These are phyloP conservation scores for Sapajus apella DNA, from an alignment of 2,113 vertebrate genomes.

Conservation along the genomic window DNA sequence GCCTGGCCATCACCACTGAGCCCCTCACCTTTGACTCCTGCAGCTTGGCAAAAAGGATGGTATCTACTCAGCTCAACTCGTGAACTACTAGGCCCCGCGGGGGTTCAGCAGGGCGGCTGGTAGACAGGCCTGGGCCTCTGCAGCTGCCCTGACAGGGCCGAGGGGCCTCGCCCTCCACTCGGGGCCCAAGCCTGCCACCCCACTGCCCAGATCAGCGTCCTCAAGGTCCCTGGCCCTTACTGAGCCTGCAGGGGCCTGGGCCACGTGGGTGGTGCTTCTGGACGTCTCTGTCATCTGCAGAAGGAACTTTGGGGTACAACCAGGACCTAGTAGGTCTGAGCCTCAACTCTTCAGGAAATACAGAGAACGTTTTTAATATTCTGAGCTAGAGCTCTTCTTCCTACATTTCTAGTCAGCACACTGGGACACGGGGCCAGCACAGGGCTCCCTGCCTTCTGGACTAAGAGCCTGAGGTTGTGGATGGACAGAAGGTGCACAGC, in stretches of 20 bases:
- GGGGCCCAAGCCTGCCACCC: not conserved
- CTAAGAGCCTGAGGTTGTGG: fast-evolving
- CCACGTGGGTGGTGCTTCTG: fast-evolving
- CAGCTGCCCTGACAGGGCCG: not conserved
- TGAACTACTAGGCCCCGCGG: slow-evolving; percentile 35
- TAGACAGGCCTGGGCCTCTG: not conserved
- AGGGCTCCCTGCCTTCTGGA: fast-evolving
- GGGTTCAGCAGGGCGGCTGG: not conserved
- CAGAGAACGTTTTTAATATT: slow-evolving; percentile 15
- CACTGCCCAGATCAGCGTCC: not conserved
- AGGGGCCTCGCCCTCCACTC: not conserved
- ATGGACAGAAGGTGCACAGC: not conserved
- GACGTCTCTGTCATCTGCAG: slow-evolving; percentile 50
- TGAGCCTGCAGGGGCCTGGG: not conserved
- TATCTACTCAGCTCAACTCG: not conserved
- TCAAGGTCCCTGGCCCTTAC: not conserved
- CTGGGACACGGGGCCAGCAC: not conserved
- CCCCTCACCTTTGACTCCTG: not conserved
- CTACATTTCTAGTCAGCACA: not conserved
- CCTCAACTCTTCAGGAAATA: slow-evolving; percentile 57
- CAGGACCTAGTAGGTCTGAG: slow-evolving; percentile 61
- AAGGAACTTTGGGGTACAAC: slow-evolving; percentile 68
- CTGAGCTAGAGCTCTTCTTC: slow-evolving; percentile 40
- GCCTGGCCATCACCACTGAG: not conserved
- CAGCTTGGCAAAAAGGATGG: slow-evolving; percentile 71